Conservation (phyloP, 2,888 invertebrate species). For the Microctonus brassicae region DNA sequence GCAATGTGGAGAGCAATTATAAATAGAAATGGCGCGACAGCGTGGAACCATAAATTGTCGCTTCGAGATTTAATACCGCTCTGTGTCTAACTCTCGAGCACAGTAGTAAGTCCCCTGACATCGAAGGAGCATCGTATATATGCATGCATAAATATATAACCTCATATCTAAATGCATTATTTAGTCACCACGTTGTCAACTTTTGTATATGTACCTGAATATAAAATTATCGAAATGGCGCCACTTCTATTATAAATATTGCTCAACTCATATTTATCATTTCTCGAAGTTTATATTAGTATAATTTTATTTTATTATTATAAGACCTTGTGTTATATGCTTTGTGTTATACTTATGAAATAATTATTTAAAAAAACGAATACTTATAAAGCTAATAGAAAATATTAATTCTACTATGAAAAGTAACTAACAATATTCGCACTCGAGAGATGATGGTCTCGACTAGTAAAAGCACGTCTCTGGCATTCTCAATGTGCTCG, state of each 20-base stretch:
- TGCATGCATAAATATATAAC: too few species aligned
- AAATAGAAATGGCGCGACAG: slow-evolving; percentile 64
- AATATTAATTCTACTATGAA: not conserved
- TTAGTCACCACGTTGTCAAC: slow-evolving; percentile 17
- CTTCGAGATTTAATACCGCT: slow-evolving; percentile 57
- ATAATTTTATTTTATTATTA: not conserved
- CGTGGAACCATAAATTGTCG: slow-evolving; percentile 61
- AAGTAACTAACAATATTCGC: slow-evolving; percentile 31
- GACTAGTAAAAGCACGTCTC: slow-evolving; percentile 14
- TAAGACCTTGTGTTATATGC: too few species aligned
- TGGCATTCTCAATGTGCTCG: slow-evolving; percentile 60
- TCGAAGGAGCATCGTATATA: slow-evolving; percentile 24
- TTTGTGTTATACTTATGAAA: too few species aligned
- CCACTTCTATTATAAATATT: slow-evolving; percentile 9
- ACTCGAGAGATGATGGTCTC: slow-evolving; percentile 14
- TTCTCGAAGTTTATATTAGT: too few species aligned
- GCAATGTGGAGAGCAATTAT: slow-evolving; percentile 52
- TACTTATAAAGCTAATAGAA: too few species aligned
- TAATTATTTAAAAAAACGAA: too few species aligned
- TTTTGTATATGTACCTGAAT: not conserved
- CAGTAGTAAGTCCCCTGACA: slow-evolving; percentile 14
- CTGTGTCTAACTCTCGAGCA: slow-evolving; percentile 15
- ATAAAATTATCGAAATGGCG: slow-evolving; percentile 6
- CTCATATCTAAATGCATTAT: slow-evolving; percentile 11
- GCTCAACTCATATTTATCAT: slow-evolving; percentile 25